phyloP scores from a whole-genome alignment of 92 coral and sea anemone genomes.

The Muricea muricata region DNA sequence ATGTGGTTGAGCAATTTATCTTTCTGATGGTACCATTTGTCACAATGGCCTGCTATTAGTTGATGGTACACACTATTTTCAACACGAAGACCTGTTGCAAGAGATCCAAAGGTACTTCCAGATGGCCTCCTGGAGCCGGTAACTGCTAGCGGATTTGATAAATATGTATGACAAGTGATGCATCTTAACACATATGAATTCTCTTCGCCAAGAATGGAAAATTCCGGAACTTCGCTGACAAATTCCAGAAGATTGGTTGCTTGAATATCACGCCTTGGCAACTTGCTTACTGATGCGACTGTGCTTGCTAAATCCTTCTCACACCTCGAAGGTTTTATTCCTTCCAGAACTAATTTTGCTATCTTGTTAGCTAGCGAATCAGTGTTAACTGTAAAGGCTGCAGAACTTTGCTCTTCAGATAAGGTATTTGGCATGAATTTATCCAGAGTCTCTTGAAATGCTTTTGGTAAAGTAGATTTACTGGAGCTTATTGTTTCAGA shows the following conservation, averaged over 20 bases:
- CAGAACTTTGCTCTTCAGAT: not conserved
- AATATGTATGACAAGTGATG: not conserved
- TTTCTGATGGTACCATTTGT: conserved; percentile 16
- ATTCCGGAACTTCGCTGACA: conserved; percentile 9
- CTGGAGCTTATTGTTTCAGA: no score
- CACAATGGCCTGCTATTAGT: not conserved
- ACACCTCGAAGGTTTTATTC: conserved; percentile 9
- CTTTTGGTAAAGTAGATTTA: no score
- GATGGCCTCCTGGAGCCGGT: not conserved
- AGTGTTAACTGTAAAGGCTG: not conserved
- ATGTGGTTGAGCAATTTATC: no score
- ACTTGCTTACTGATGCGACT: not conserved
- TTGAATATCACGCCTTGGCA: not conserved
- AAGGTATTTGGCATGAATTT: not conserved
- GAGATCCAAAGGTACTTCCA: conserved; percentile 1
- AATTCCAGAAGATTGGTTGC: conserved; percentile 28
- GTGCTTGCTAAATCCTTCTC: not conserved
- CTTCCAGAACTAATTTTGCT: conserved; percentile 1
- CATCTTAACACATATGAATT: not conserved
- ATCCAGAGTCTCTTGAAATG: no score
- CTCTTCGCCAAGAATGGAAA: not conserved
- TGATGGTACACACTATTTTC: conserved; percentile 2
- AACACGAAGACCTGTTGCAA: conserved; percentile 16
- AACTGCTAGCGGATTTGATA: not conserved
- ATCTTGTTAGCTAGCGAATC: not conserved